phyloP scores from a whole-genome alignment of 2,113 vertebrate genomes.

The Strix aluco region DNA sequence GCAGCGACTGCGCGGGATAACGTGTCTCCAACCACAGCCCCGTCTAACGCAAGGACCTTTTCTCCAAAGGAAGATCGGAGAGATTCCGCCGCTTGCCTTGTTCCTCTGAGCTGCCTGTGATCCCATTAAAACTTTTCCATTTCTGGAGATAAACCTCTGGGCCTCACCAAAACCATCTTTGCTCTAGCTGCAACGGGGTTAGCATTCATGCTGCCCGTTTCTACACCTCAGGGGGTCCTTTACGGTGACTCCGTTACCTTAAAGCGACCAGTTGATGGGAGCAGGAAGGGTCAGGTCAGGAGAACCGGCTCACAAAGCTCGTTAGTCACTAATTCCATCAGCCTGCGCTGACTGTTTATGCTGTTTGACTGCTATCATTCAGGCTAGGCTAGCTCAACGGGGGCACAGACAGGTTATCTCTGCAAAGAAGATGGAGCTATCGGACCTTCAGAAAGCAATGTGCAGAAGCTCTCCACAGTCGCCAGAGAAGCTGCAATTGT shows the following conservation, averaged over 20 bases:
- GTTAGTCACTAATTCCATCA: neutral
- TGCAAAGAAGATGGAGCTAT: neutral
- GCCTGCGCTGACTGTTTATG: neutral
- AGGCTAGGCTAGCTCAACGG: neutral
- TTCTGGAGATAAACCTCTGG: neutral
- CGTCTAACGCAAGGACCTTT: accelerated
- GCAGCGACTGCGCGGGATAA: too few species aligned
- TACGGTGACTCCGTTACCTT: neutral
- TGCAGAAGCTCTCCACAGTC: neutral
- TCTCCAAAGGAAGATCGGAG: neutral
- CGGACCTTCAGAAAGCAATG: neutral
- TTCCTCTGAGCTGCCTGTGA: neutral
- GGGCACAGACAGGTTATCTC: neutral
- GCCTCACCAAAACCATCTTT: neutral
- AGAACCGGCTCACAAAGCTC: neutral
- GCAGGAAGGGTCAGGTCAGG: neutral
- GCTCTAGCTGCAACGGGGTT: neutral
- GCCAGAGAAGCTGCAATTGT: neutral
- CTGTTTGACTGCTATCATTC: neutral
- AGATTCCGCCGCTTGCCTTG: neutral
- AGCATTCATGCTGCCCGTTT: accelerated
- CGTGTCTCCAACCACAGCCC: too few species aligned
- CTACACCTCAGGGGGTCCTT: too few species aligned
- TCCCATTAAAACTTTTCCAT: neutral
- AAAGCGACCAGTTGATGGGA: neutral